Conservation (phyloP, 1,140 invertebrate species). For the Drosophila athabasca region DNA sequence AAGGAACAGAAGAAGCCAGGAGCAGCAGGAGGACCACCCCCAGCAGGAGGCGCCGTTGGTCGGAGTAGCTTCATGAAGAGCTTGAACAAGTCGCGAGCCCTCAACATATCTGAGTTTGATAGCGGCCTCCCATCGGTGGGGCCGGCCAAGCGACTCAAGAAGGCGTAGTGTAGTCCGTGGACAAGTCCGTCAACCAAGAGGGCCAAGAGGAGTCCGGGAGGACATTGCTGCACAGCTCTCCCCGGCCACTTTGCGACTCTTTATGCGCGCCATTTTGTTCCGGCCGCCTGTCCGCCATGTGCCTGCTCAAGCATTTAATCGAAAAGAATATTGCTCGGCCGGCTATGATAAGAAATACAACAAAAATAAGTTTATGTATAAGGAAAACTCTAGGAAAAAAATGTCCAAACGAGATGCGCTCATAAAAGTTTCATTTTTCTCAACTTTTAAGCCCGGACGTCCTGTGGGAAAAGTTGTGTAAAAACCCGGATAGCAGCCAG, state of each 20-base stretch:
- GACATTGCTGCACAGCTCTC: conserved; percentile 1
- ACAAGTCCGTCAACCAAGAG: background rate
- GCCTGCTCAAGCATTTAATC: conserved; percentile 80
- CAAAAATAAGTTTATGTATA: conserved; percentile 10
- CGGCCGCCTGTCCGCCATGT: conserved; percentile 18
- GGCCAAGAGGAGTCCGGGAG: background rate
- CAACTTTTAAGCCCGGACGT: conserved; percentile 83
- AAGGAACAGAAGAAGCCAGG: conserved; percentile 1
- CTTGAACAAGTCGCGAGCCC: conserved; percentile 59
- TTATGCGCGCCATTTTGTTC: conserved; percentile 67
- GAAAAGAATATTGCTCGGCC: conserved; percentile 70
- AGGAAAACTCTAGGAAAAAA: conserved; percentile 1
- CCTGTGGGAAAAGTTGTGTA: conserved; percentile 71
- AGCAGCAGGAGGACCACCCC: background rate
- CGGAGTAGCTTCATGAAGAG: conserved; percentile 63
- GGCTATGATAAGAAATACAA: conserved; percentile 5
- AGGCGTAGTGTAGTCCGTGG: conserved; percentile 24
- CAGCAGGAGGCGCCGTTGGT: conserved; percentile 9
- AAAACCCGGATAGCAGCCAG: conserved; percentile 26
- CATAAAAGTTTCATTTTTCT: conserved; percentile 83
- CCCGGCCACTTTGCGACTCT: conserved; percentile 37
- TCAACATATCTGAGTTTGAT: conserved; percentile 81
- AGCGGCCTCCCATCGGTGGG: conserved; percentile 64
- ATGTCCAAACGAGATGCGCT: conserved; percentile 33
- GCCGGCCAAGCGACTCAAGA: conserved; percentile 51